Conservation (phyloP, 1,140 invertebrate species). For the Drosophila littoralis region DNA sequence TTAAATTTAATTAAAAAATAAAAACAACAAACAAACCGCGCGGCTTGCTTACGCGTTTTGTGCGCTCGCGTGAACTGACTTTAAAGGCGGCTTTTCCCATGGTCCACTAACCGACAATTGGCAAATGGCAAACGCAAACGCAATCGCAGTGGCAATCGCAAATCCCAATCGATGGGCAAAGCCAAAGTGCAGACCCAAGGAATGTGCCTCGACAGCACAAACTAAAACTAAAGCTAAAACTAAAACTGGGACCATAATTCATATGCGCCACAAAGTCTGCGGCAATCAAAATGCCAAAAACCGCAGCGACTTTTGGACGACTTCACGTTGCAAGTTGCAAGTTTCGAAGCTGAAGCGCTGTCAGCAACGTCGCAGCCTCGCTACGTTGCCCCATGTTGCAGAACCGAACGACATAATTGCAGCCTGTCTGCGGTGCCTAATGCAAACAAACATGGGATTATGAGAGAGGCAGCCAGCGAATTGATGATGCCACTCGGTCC, state of each 20-base stretch:
- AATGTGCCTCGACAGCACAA: constrained; percentile 66
- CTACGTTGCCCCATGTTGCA: constrained; percentile 15
- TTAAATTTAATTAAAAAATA: too few relatives aligned
- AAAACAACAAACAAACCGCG: neutral
- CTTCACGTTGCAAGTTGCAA: constrained; percentile 29
- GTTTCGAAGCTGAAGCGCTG: constrained; percentile 10
- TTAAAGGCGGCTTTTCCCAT: constrained; percentile 58
- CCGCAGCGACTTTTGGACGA: constrained; percentile 39
- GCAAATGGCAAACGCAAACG: constrained; percentile 33
- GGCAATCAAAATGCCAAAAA: constrained; percentile 72
- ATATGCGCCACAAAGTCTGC: constrained; percentile 80
- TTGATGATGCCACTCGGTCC: constrained; percentile 45
- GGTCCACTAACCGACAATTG: constrained; percentile 75
- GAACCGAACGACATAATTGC: constrained; percentile 74
- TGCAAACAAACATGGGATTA: constrained; percentile 83
- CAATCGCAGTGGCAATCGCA: constrained; percentile 38
- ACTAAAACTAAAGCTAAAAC: constrained; percentile 16
- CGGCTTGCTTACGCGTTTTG: constrained; percentile 27
- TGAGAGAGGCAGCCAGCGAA: constrained; percentile 50
- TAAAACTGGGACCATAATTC: constrained; percentile 71
- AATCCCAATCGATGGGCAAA: constrained; percentile 30
- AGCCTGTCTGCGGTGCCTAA: constrained; percentile 76
- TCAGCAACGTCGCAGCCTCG: constrained; percentile 3
- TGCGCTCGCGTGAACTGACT: constrained; percentile 18
- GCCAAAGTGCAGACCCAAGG: constrained; percentile 73